Conservation (phyloP, 2,888 invertebrate species). For the Marronus borbonicus region DNA sequence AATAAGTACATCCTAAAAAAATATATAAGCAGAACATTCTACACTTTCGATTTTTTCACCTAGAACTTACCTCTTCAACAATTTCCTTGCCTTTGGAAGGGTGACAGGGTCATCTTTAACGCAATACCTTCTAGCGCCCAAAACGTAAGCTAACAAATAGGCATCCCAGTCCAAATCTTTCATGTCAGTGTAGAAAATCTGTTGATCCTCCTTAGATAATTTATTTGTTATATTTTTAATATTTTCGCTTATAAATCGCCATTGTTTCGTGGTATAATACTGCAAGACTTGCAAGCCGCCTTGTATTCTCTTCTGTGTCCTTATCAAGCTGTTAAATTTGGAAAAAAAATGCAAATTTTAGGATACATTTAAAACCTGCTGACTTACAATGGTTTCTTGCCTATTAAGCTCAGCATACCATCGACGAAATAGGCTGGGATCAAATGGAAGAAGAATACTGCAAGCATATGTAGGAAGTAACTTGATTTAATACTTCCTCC, state of each 20-base stretch:
- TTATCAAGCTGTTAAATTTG: slow-evolving; percentile 78
- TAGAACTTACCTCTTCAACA: slow-evolving; percentile 74
- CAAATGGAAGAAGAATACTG: slow-evolving; percentile 84
- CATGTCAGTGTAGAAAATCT: slow-evolving; percentile 71
- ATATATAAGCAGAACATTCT: not conserved
- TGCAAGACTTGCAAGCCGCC: slow-evolving; percentile 86
- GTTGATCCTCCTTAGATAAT: slow-evolving; percentile 76
- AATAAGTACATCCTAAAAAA: slow-evolving; percentile 31
- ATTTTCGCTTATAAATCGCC: slow-evolving; percentile 85
- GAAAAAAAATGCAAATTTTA: slow-evolving; percentile 54
- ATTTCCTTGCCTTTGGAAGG: slow-evolving; percentile 80
- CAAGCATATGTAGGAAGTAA: slow-evolving; percentile 79
- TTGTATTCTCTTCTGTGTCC: slow-evolving; percentile 82
- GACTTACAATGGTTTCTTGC: slow-evolving; percentile 90
- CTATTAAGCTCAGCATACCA: slow-evolving; percentile 81
- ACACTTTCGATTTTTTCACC: not conserved
- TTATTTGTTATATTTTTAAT: slow-evolving; percentile 76
- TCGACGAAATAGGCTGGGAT: slow-evolving; percentile 89
- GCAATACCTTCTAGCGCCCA: slow-evolving; percentile 89
- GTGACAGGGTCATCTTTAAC: slow-evolving; percentile 88
- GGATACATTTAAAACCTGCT: slow-evolving; percentile 60
- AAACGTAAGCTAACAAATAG: slow-evolving; percentile 83
- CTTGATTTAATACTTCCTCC: slow-evolving; percentile 84
- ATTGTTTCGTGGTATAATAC: slow-evolving; percentile 92
- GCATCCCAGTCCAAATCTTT: slow-evolving; percentile 68